These are phyloP conservation scores for Chloropsis hardwickii DNA, from an alignment of 2,113 vertebrate genomes.

Conservation along the genomic window DNA sequence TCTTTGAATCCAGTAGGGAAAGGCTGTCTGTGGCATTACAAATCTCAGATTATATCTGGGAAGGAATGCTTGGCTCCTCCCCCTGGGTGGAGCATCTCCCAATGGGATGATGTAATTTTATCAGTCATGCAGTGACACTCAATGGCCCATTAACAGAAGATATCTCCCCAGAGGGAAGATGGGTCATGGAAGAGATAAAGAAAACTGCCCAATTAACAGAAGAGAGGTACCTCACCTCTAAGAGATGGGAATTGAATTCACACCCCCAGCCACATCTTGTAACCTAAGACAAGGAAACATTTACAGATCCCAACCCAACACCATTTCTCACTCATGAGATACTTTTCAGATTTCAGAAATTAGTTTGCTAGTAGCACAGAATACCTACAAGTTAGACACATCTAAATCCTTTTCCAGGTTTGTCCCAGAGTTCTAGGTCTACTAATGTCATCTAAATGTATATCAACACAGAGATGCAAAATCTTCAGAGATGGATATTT, in stretches of 20 bases:
- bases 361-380: background rate
- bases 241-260: background rate
- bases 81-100: rapidly evolving
- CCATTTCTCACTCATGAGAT: rapidly evolving
- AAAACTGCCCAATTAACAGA: background rate
- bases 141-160: background rate
- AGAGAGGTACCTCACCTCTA: background rate
- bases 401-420: background rate
- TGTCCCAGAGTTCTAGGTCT: background rate
- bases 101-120: background rate
- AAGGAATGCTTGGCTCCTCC: background rate
- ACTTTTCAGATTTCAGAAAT: background rate
- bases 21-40: background rate
- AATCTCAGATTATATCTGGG: background rate
- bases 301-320: background rate
- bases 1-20: background rate
- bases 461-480: background rate
- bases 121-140: background rate
- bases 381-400: background rate
- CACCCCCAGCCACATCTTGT: background rate
- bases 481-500: background rate
- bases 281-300: background rate
- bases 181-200: background rate
- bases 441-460: background rate
- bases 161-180: background rate